A percentile compares a stretch with the other conserved stretches of the same genome.
Conservation (phyloP, 2,888 invertebrate species). For the Pachydiplax longipennis region DNA sequence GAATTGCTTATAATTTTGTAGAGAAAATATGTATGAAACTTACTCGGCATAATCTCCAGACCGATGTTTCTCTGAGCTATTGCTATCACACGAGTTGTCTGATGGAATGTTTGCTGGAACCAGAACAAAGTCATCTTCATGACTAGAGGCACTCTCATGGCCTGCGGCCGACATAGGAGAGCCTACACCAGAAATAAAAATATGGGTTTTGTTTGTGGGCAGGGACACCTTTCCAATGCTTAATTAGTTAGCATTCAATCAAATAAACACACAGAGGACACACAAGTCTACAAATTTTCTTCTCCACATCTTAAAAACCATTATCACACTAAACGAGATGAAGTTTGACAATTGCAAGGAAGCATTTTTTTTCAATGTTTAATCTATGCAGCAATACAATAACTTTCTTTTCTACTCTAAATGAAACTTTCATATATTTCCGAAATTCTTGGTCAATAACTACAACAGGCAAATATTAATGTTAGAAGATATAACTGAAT, state of each 20-base stretch:
- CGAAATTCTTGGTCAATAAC: no score
- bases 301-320: no score
- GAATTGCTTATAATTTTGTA: background rate
- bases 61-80: slow-evolving; percentile 43
- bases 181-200: slow-evolving; percentile 50
- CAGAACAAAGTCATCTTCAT: slow-evolving; percentile 83
- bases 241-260: background rate
- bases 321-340: no score
- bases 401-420: no score
- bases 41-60: slow-evolving; percentile 36
- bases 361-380: no score
- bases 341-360: no score
- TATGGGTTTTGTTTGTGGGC: slow-evolving; percentile 19
- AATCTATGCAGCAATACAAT: no score
- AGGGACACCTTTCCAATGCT: background rate
- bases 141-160: slow-evolving; percentile 64
- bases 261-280: background rate
- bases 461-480: no score
- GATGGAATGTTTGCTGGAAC: slow-evolving; percentile 72
- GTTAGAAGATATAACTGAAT: no score
- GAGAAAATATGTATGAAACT: background rate
- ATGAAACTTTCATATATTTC: no score
- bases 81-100: slow-evolving; percentile 46
- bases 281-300: no score
- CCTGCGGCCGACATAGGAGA: slow-evolving; percentile 52